Percentiles rank a stretch among this genome's conserved stretches.
Conservation (phyloP, 1,140 invertebrate species). For the Pomacea maculata region DNA sequence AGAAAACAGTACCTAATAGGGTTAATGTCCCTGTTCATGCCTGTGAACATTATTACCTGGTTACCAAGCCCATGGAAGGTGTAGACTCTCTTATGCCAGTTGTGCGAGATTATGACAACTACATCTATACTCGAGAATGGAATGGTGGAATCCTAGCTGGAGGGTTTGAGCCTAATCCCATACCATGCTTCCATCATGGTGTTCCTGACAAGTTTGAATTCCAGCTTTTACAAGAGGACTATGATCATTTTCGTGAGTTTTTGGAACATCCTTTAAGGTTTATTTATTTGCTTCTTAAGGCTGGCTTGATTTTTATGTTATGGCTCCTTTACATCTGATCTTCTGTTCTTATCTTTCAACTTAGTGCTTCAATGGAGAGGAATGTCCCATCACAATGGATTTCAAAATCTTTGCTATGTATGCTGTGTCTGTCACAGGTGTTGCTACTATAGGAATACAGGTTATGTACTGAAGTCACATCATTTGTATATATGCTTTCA, state of each 20-base stretch:
- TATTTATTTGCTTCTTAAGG: too few species aligned
- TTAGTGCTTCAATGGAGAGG: too few species aligned
- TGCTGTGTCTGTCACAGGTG: too few species aligned
- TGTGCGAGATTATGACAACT: conserved; percentile 88
- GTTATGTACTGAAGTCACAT: too few species aligned
- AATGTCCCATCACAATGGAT: too few species aligned
- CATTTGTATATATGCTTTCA: too few species aligned
- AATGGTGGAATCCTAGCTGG: conserved; percentile 78
- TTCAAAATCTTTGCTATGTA: too few species aligned
- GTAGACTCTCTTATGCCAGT: conserved; percentile 72
- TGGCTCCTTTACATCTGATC: too few species aligned
- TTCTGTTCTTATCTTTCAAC: too few species aligned
- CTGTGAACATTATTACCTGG: conserved; percentile 91
- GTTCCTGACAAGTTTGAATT: conserved; percentile 69
- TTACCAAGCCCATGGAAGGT: conserved; percentile 79
- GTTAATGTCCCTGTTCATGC: conserved; percentile 93
- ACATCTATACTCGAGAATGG: conserved; percentile 82
- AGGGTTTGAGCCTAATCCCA: conserved; percentile 85
- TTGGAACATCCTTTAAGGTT: neutral
- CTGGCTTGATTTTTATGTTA: too few species aligned
- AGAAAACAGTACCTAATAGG: conserved; percentile 78
- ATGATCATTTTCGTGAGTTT: conserved; percentile 88
- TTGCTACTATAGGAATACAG: too few species aligned
- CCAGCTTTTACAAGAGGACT: conserved; percentile 76
- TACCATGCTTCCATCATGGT: conserved; percentile 86